Percentiles rank a stretch among this genome's conserved stretches.
These are phyloP conservation scores for Seira musarum DNA, from an alignment of 2,888 invertebrate species.

Conservation along the genomic window DNA sequence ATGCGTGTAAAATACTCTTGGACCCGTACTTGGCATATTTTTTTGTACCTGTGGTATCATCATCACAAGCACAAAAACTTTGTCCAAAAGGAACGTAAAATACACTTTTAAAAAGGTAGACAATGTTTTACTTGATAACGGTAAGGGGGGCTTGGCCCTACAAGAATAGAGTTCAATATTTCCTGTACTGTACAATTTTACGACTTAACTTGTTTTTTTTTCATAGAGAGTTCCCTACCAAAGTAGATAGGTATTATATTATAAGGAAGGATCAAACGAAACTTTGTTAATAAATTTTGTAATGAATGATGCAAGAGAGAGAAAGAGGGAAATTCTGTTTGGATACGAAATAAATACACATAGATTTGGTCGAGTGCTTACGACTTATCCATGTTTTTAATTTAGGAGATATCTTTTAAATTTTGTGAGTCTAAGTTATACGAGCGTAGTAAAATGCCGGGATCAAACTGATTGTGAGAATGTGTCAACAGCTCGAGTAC, in stretches of 20 bases:
- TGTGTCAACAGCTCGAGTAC: too few relatives aligned
- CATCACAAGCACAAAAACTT: too few relatives aligned
- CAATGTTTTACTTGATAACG: conserved; percentile 49
- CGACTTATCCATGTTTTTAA: too few relatives aligned
- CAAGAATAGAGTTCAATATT: conserved; percentile 56
- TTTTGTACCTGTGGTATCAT: too few relatives aligned
- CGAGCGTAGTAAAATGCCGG: too few relatives aligned
- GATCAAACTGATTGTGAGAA: too few relatives aligned
- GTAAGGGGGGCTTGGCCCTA: conserved; percentile 61
- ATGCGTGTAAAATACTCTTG: conserved; percentile 28
- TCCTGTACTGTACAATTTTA: conserved; percentile 29
- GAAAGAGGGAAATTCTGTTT: neutral
- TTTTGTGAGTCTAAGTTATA: too few relatives aligned
- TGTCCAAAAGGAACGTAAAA: neutral
- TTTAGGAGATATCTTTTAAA: too few relatives aligned
- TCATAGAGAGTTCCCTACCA: neutral
- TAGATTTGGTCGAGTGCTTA: too few relatives aligned
- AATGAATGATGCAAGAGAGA: neutral
- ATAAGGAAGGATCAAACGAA: neutral
- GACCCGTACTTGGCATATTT: neutral
- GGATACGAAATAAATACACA: neutral
- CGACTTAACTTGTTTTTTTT: conserved; percentile 1
- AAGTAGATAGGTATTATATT: neutral
- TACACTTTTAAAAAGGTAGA: conserved; percentile 25
- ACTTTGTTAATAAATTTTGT: too few relatives aligned